Conservation (phyloP, 2,797 vertebrate genomes). For the Dallia pectoralis region DNA sequence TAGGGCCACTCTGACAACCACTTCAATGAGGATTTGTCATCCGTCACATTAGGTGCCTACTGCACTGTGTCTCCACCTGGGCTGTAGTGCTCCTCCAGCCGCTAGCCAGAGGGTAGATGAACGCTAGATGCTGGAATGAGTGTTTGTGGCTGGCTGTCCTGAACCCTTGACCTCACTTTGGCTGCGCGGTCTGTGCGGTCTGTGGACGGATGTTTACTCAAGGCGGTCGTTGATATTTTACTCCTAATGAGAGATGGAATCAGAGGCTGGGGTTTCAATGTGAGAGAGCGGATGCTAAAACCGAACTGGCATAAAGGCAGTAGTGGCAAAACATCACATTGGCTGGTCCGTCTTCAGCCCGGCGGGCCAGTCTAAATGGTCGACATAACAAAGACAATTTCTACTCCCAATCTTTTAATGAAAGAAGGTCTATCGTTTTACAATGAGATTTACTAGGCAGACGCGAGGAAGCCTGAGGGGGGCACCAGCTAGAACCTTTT, state of each 20-base stretch:
- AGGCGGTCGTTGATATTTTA: neutral
- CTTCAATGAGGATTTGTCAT: neutral
- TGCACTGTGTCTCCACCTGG: conserved; percentile 12
- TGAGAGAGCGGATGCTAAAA: neutral
- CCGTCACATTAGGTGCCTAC: conserved; percentile 15
- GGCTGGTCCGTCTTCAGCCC: neutral
- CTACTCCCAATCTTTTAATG: neutral
- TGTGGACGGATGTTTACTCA: neutral
- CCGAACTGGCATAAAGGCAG: neutral
- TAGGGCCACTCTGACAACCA: neutral
- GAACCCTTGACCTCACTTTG: neutral
- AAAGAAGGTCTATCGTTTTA: neutral
- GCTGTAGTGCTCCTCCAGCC: conserved; percentile 25
- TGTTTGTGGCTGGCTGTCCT: conserved; percentile 18
- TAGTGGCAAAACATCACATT: neutral
- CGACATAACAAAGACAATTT: neutral
- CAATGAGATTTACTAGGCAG: neutral
- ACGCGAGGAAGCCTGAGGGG: neutral
- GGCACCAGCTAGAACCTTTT: neutral
- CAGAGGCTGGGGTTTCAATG: neutral
- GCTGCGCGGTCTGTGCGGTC: neutral
- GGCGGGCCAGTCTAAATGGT: neutral
- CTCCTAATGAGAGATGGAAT: neutral
- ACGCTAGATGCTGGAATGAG: conserved; percentile 30
- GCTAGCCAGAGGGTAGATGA: conserved; percentile 53